Conservation (phyloP, 2,113 vertebrate genomes). For the Octodon degus region DNA sequence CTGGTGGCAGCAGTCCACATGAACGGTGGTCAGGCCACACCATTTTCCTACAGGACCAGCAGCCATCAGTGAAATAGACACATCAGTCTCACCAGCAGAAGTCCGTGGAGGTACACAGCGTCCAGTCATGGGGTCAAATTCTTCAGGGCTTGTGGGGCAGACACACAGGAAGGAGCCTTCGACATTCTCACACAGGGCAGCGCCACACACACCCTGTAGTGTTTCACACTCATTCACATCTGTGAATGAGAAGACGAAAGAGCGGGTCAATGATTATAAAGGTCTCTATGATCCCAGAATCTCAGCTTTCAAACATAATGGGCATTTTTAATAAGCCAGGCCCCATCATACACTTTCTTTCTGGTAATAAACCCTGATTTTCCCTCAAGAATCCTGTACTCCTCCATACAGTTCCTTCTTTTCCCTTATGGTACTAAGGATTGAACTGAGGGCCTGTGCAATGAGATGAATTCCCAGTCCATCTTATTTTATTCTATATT, state of each 20-base stretch:
- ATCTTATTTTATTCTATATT: not conserved
- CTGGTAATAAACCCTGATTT: not conserved
- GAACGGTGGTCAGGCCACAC: not conserved
- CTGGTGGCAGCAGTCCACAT: not conserved
- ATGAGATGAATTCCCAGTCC: not conserved
- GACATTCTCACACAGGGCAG: slow-evolving; percentile 90
- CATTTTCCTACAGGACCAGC: not conserved
- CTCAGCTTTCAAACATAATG: not conserved
- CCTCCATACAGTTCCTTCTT: not conserved
- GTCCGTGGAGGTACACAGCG: slow-evolving; percentile 81
- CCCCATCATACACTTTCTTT: not conserved
- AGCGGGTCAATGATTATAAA: not conserved
- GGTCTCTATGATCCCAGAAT: not conserved
- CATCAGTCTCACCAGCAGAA: slow-evolving; percentile 79
- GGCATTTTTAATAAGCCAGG: not conserved
- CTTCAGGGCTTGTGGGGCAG: slow-evolving; percentile 87
- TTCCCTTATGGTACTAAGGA: not conserved
- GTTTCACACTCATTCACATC: slow-evolving; percentile 93
- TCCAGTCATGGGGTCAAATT: slow-evolving; percentile 86
- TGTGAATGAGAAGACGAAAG: slow-evolving; percentile 68
- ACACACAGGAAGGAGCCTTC: slow-evolving; percentile 93
- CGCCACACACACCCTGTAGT: slow-evolving; percentile 90
- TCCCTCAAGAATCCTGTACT: not conserved
- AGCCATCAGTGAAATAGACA: slow-evolving; percentile 4
- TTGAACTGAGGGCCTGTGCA: not conserved